Conservation (phyloP, 2,113 vertebrate species). For the Clarias gariepinus region DNA sequence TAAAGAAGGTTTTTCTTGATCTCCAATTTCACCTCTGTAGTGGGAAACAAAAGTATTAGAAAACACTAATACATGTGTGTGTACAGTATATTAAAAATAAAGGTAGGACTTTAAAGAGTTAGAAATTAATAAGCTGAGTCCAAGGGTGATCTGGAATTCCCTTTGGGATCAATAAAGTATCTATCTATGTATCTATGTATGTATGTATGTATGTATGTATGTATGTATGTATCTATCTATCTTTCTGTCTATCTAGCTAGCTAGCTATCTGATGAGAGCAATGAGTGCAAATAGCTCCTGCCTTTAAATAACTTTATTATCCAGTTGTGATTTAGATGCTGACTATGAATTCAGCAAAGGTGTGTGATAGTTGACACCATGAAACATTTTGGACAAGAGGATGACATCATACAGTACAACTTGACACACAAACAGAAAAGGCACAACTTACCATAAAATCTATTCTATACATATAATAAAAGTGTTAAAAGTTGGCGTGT, state of each 20-base stretch:
- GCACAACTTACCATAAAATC: not conserved
- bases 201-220: no score
- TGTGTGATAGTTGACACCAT: constrained; percentile 14
- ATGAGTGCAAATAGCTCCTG: constrained; percentile 26
- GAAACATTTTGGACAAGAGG: not conserved
- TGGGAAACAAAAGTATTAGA: no score
- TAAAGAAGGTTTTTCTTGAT: not conserved
- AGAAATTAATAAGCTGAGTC: no score
- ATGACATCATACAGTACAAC: not conserved
- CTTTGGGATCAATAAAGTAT: no score
- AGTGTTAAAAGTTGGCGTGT: no score
- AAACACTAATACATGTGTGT: not conserved
- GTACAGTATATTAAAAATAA: no score
- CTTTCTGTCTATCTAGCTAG: no score
- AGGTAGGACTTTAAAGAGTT: no score
- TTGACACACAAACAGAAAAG: not conserved
- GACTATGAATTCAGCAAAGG: constrained; percentile 10
- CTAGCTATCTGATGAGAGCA: not conserved
- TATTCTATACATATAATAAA: no score
- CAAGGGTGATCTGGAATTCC: no score
- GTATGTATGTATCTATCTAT: no score
- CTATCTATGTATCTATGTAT: no score
- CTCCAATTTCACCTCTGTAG: not conserved
- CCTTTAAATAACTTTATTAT: constrained; percentile 26
- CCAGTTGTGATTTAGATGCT: constrained; percentile 13